These are phyloP conservation scores for Eupithecia exiguata DNA, from an alignment of 2,888 invertebrate species.

Conservation along the genomic window DNA sequence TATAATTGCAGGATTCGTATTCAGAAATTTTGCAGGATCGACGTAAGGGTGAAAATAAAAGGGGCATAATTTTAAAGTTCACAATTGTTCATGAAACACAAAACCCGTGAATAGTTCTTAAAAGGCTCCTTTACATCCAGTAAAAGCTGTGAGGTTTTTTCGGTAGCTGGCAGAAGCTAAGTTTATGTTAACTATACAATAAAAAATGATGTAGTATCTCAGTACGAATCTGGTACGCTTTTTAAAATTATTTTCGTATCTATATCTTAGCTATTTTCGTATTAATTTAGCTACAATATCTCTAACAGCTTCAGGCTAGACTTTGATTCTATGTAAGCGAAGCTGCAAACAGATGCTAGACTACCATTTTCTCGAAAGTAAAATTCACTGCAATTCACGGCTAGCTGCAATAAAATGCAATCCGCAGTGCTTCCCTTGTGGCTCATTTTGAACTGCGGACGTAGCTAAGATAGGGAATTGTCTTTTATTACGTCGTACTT, in stretches of 20 bases:
- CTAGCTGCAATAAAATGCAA: constrained; percentile 6
- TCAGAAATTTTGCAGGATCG: constrained; percentile 1
- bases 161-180: not conserved
- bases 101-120: too few relatives aligned
- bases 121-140: not conserved
- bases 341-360: not conserved
- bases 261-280: too few relatives aligned
- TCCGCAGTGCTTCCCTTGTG: not conserved
- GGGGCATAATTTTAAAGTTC: not conserved
- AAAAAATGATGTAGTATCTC: too few relatives aligned
- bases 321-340: not conserved
- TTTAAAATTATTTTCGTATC: too few relatives aligned
- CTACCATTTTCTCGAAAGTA: not conserved
- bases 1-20: constrained; percentile 15
- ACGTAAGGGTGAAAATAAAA: not conserved
- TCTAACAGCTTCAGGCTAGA: not conserved
- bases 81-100: too few relatives aligned
- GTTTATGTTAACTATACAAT: not conserved
- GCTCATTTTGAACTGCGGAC: not conserved
- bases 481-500: not conserved
- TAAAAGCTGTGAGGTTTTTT: not conserved
- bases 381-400: constrained; percentile 1
- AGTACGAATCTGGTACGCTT: too few relatives aligned
- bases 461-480: not conserved
- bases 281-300: not conserved